A percentile compares a stretch with the other conserved stretches of the same genome.
Conservation (phyloP, 2,797 vertebrate genomes). For the Pyrocephalus nanus region DNA sequence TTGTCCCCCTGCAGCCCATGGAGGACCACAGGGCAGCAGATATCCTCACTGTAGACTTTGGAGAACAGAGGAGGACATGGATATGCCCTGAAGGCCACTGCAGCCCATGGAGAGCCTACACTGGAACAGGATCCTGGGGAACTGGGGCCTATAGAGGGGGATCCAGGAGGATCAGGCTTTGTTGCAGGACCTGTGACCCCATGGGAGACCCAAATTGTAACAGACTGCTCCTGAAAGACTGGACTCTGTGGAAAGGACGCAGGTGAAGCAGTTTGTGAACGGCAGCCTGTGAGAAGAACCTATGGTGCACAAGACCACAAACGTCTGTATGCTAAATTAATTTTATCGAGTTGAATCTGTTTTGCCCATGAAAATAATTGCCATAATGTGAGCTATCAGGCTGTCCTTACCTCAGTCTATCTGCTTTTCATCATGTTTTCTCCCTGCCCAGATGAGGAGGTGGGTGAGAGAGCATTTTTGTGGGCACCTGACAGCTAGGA, state of each 20-base stretch:
- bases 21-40: not conserved
- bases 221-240: not conserved
- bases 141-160: not conserved
- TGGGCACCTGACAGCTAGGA: not conserved
- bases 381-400: not conserved
- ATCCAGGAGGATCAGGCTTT: not conserved
- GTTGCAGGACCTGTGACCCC: too few relatives aligned
- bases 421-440: not conserved
- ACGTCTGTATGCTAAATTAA: not conserved
- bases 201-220: not conserved
- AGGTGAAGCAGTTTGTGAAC: not conserved
- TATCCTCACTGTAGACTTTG: not conserved
- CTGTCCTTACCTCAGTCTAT: not conserved
- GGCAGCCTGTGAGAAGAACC: not conserved
- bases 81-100: not conserved
- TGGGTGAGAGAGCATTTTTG: not conserved
- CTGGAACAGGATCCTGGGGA: not conserved
- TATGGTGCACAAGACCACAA: not conserved
- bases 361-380: not conserved
- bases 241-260: accelerated
- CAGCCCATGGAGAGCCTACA: too few relatives aligned
- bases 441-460: not conserved
- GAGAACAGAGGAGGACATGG: not conserved
- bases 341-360: not conserved
- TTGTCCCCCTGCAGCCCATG: not conserved